phyloP scores from a whole-genome alignment of 2,888 invertebrate species.

The Empis stercorea region DNA sequence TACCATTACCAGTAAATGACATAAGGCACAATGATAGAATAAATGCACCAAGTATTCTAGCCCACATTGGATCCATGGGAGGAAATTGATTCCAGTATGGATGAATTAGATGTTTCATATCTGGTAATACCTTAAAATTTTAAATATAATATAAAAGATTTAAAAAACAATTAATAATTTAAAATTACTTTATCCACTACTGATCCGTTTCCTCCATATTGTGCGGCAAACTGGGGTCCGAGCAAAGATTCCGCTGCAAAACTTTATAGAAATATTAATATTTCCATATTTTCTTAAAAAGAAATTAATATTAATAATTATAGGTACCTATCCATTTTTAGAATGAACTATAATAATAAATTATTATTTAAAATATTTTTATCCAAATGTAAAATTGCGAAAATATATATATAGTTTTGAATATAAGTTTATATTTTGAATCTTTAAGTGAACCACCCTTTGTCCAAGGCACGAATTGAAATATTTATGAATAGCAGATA shows the following conservation, averaged over 20 bases:
- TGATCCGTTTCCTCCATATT: slow-evolving; percentile 47
- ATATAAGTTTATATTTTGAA: neutral
- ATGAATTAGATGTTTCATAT: slow-evolving; percentile 53
- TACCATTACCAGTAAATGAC: slow-evolving; percentile 33
- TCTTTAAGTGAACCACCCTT: neutral
- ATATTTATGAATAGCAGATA: no score
- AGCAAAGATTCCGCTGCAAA: slow-evolving; percentile 35
- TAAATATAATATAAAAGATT: neutral
- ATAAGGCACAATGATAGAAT: slow-evolving; percentile 57
- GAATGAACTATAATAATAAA: neutral
- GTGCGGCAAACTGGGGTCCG: slow-evolving; percentile 38
- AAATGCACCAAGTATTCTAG: slow-evolving; percentile 64
- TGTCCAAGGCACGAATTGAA: neutral
- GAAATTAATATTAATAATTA: neutral
- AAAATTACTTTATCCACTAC: slow-evolving; percentile 62
- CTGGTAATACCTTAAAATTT: slow-evolving; percentile 39
- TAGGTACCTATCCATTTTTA: neutral
- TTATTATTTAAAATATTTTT: neutral
- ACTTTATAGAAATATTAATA: slow-evolving; percentile 60
- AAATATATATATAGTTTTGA: neutral
- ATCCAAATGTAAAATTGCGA: no score
- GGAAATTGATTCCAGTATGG: slow-evolving; percentile 79
- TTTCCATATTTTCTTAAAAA: slow-evolving; percentile 19
- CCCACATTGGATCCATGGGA: slow-evolving; percentile 81
- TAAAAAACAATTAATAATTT: neutral